Conservation (phyloP, 37 sponge, comb jelly and placozoan species). For the Diacarnus erythraeanus region DNA sequence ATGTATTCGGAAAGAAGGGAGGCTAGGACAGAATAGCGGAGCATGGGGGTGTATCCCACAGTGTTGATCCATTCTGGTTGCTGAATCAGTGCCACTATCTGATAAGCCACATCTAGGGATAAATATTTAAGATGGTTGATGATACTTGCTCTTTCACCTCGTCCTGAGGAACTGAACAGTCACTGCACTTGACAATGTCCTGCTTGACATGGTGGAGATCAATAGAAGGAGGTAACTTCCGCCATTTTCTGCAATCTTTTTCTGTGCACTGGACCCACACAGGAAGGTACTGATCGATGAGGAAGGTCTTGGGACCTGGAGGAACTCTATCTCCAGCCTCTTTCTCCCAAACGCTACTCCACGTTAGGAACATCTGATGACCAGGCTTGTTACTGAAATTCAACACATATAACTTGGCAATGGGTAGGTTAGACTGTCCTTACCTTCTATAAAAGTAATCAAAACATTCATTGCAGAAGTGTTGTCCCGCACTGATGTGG, state of each 20-base stretch:
- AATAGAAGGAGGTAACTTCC: conserved; percentile 50
- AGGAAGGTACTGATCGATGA: conserved; percentile 69
- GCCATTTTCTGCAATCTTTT: conserved; percentile 63
- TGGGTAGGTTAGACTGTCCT: neutral
- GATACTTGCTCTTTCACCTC: conserved; percentile 28
- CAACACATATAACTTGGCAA: neutral
- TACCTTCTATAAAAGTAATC: conserved; percentile 78
- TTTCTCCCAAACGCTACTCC: conserved; percentile 51
- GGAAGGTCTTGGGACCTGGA: conserved; percentile 47
- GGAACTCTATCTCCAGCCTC: conserved; percentile 48
- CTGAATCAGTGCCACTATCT: conserved; percentile 49
- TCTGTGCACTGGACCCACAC: conserved; percentile 69
- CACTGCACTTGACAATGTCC: conserved; percentile 51
- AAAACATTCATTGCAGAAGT: conserved; percentile 85
- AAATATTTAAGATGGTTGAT: neutral
- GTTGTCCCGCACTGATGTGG: conserved; percentile 79
- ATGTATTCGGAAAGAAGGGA: conserved; percentile 75
- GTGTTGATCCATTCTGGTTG: conserved; percentile 63
- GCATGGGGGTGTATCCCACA: conserved; percentile 70
- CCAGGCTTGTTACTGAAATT: conserved; percentile 60
- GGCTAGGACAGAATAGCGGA: conserved; percentile 65
- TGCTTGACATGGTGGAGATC: conserved; percentile 64
- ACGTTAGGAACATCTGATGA: conserved; percentile 33
- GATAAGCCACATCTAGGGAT: neutral
- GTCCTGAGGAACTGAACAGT: conserved; percentile 55